These are phyloP conservation scores for Coreoperca whiteheadi DNA, from an alignment of 2,113 vertebrate species.

Conservation along the genomic window DNA sequence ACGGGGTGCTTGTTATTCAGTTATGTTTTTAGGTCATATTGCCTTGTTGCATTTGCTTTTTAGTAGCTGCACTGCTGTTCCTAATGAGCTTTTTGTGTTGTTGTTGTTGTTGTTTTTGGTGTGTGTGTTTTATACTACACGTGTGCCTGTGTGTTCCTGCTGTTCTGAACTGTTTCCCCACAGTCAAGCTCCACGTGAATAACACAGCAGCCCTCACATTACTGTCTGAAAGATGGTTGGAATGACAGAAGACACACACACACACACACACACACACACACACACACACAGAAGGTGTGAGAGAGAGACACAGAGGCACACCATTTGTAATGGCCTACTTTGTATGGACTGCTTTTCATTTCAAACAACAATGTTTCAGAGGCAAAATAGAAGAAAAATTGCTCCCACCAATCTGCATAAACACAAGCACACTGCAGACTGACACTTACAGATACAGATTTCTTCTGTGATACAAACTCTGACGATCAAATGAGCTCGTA, in stretches of 20 bases:
- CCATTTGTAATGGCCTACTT: slow-evolving; percentile 34
- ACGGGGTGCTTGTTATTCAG: slow-evolving; percentile 56
- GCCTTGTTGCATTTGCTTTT: slow-evolving; percentile 57
- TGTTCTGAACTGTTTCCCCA: slow-evolving; percentile 51
- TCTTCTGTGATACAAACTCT: background rate
- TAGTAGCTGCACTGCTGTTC: slow-evolving; percentile 43
- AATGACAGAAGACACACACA: slow-evolving; percentile 33
- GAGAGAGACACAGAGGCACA: background rate
- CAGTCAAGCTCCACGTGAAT: slow-evolving; percentile 64
- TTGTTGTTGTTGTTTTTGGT: background rate
- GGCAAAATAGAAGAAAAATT: background rate
- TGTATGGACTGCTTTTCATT: slow-evolving; percentile 42
- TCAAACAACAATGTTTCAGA: slow-evolving; percentile 32
- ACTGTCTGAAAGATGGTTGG: slow-evolving; percentile 57
- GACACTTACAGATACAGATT: background rate
- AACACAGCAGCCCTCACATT: slow-evolving; percentile 58
- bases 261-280: background rate
- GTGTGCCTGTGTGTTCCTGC: slow-evolving; percentile 15
- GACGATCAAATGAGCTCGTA: slow-evolving; percentile 26
- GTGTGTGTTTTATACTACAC: background rate
- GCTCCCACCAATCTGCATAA: background rate
- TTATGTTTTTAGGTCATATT: slow-evolving; percentile 77
- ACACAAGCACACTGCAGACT: background rate
- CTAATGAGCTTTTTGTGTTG: slow-evolving; percentile 66
- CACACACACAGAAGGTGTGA: background rate